A percentile compares a stretch with the other conserved stretches of the same genome.
Evolutionary conservation across 2,113 vertebrate genomes (phyloP).

Genomic region (Sorex fumeus): DNA sequence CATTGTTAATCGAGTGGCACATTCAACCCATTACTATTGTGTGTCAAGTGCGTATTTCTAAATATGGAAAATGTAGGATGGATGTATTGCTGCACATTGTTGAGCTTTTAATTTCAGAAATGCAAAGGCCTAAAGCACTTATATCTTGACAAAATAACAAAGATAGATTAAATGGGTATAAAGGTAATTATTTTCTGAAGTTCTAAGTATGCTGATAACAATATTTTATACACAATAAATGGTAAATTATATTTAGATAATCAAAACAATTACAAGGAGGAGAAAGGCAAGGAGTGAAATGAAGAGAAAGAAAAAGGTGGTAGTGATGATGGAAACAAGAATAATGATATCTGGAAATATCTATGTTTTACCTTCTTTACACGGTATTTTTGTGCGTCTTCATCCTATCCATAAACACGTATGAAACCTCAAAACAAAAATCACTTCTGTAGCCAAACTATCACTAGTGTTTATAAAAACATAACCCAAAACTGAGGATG

Average conservation of each 20-base stretch:
- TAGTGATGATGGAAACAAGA: background rate
- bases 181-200: slow-evolving; percentile 31
- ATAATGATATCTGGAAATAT: background rate
- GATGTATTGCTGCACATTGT: background rate
- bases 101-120: slow-evolving; percentile 63
- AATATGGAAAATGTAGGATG: slow-evolving; percentile 61
- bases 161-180: background rate
- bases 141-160: background rate
- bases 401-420: background rate
- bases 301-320: no score
- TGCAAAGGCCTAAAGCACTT: background rate
- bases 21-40: slow-evolving; percentile 54
- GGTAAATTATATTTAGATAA: background rate
- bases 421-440: background rate
- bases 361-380: background rate
- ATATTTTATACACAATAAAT: background rate
- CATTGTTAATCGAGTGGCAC: slow-evolving; percentile 71
- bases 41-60: slow-evolving; percentile 48
- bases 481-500: background rate
- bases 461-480: background rate
- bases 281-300: no score
- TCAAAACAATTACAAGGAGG: no score
- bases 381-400: background rate
- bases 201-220: background rate
- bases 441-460: background rate